Evolutionary conservation across 2,888 invertebrate genomes (phyloP), one percentile per base, ranked within the genome.

Genomic region (Tetragnatha montana): DNA sequence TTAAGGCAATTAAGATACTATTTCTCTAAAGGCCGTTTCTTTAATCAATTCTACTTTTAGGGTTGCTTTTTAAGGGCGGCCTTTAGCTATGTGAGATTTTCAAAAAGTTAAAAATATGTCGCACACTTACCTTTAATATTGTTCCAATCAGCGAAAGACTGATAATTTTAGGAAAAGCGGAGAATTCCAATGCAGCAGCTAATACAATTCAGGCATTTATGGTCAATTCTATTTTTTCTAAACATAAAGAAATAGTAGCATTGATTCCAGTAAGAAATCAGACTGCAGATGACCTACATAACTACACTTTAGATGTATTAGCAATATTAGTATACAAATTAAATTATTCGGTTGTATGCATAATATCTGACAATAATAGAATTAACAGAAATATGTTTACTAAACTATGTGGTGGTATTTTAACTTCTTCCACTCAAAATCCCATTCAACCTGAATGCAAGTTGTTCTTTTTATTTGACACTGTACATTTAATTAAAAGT

Each of bases 321-420:
- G 19, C 49, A 60, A 51, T 78, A 7, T 49, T n/a, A n/a, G n/a
- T 78, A 8, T 12, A 78, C 21, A 17, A 8, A 8, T 78, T n/a
- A 50, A 51, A 51, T 17, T 78, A 78, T n/a, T 19, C 60, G 8
- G 78, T 78, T 35, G 12, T 78, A 17, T 35, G 7, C 6, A 78
- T 78, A n/a, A 78, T 78, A 17, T 51, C 51, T 21, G 78, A 78
- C n/a, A 78, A 78, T n/a, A 78, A 78, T 21, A 78, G 51, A 19
- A n/a, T 78, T 6, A 78, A 78, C n/a, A 19, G 78, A 6, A 50
- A 78, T 8, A 78, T 78, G 78, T 78, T 78, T 78, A 3, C 51
- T 78, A 4, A 7, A n/a, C n/a, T 78, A n/a, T 49, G 50, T 78
- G 78, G 60, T 8, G 51, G 51, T n/a, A 51, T 3, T 12, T 60